phyloP scores from a whole-genome alignment of 2,113 vertebrate species.

The Platysteira castanea region DNA sequence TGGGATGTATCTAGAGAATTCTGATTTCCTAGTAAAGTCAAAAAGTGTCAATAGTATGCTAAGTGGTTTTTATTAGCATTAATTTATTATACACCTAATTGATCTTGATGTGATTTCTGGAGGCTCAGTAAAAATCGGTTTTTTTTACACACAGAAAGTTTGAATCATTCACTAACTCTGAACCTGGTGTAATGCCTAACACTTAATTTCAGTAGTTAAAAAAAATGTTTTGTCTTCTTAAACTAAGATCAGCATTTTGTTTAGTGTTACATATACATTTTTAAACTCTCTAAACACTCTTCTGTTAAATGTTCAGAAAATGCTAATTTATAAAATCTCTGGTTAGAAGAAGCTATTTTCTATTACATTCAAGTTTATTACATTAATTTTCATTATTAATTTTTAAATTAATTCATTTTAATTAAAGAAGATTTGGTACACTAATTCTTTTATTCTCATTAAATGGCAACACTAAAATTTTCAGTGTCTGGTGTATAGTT shows the following conservation, averaged over 20 bases:
- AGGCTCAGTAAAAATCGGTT: not conserved
- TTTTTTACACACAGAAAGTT: not conserved
- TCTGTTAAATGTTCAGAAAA: not conserved
- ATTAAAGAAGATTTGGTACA: conserved; percentile 21
- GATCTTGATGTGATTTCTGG: not conserved
- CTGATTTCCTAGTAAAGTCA: not conserved
- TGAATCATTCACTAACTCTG: not conserved
- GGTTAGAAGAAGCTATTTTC: not conserved
- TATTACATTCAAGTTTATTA: not conserved
- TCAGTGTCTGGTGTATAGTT: not conserved
- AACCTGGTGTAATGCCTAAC: not conserved
- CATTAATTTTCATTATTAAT: not conserved
- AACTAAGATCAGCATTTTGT: not conserved
- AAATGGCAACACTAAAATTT: not conserved
- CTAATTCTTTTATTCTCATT: conserved; percentile 12
- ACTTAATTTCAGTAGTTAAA: not conserved
- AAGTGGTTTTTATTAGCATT: not conserved
- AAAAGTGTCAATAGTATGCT: not conserved
- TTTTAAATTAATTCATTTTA: conserved; percentile 14
- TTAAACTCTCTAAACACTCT: not conserved
- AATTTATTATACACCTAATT: not conserved
- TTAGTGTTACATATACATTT: not conserved
- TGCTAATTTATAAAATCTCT: not conserved
- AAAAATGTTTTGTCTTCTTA: not conserved
- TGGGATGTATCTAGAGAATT: not conserved